These are phyloP conservation scores for Allobates femoralis DNA, from an alignment of 2,797 vertebrate genomes.

Conservation along the genomic window DNA sequence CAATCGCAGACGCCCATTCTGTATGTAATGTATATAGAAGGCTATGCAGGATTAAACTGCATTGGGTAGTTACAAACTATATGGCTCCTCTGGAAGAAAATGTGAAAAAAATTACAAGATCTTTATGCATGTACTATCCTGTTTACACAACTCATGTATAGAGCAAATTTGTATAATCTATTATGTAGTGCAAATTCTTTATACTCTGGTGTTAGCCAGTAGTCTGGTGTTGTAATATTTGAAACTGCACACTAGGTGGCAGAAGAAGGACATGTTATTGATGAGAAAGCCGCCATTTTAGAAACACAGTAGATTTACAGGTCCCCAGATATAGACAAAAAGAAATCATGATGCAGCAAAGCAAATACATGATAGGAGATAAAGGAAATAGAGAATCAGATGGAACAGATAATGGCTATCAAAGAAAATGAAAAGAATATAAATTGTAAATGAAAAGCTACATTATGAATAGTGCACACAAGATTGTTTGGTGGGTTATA, in stretches of 20 bases:
- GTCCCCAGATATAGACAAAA: background rate
- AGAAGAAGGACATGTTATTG: background rate
- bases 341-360: background rate
- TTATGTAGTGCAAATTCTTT: background rate
- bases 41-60: no score
- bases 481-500: background rate
- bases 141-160: no score
- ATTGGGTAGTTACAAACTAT: no score
- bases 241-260: slow-evolving; percentile 25
- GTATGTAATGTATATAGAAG: no score
- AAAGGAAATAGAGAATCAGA: background rate
- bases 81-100: no score
- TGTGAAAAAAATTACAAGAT: no score
- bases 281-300: background rate
- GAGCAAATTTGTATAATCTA: no score
- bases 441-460: background rate
- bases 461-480: background rate
- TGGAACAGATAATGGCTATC: background rate
- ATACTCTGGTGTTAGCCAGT: background rate
- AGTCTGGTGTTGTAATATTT: background rate
- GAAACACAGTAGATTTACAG: background rate
- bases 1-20: no score
- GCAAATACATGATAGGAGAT: no score
- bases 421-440: background rate
- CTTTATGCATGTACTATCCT: no score